Conservation (phyloP, 2,888 invertebrate genomes). For the Mylabris sibirica region DNA sequence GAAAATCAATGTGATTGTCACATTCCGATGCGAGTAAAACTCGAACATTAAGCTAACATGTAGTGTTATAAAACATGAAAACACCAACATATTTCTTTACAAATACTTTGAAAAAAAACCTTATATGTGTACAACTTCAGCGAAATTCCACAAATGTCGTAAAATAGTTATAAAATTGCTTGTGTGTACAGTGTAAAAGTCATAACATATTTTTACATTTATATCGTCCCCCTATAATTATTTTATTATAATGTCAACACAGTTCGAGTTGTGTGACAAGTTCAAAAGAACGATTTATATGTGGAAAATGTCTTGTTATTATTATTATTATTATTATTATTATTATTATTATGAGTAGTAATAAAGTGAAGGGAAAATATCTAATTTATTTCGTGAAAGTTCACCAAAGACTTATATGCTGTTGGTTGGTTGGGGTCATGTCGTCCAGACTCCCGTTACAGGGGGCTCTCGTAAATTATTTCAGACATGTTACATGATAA, state of each 20-base stretch:
- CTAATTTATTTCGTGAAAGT: conserved; percentile 10
- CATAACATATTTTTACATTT: not conserved
- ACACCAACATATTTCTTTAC: conserved; percentile 4
- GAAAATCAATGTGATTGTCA: not conserved
- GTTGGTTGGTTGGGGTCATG: conserved; percentile 7
- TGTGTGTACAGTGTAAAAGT: not conserved
- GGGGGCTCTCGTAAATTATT: conserved; percentile 15
- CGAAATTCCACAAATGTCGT: conserved; percentile 3
- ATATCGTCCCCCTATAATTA: not conserved
- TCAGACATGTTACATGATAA: conserved; percentile 12
- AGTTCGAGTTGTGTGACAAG: conserved; percentile 17
- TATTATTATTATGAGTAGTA: conserved; percentile 5
- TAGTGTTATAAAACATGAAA: not conserved
- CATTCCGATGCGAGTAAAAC: not conserved
- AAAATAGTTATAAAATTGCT: conserved; percentile 5
- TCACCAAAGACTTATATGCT: not conserved
- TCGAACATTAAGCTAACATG: not conserved
- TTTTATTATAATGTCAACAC: conserved; percentile 2
- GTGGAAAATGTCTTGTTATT: not conserved
- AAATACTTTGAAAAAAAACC: not conserved
- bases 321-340: not conserved
- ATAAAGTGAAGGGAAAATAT: conserved; percentile 21
- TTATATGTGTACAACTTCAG: conserved; percentile 2
- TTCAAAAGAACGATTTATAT: conserved; percentile 7
- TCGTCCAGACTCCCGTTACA: conserved; percentile 13